These are phyloP conservation scores for Polymixis flavicincta DNA, from an alignment of 2,888 invertebrate genomes.

Conservation along the genomic window DNA sequence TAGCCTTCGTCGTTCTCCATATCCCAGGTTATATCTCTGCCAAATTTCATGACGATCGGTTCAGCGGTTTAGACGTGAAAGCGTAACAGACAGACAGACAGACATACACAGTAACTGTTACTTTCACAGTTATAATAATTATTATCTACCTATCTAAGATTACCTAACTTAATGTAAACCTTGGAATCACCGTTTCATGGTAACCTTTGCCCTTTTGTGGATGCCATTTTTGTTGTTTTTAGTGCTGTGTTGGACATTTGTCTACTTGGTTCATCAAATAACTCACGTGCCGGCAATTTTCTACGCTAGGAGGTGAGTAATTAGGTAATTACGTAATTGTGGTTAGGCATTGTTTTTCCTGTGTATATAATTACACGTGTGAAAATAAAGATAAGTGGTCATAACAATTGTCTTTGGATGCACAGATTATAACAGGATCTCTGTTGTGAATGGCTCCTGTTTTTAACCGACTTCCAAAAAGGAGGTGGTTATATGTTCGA, in stretches of 20 bases:
- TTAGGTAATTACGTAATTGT: constrained; percentile 45
- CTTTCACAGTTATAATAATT: too few species aligned
- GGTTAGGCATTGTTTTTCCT: constrained; percentile 46
- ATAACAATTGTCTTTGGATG: constrained; percentile 15
- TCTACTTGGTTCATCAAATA: not conserved
- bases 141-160: not conserved
- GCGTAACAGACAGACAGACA: too few species aligned
- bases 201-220: not conserved
- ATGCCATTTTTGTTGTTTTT: not conserved
- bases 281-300: constrained; percentile 12
- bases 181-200: not conserved
- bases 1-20: too few species aligned
- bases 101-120: too few species aligned
- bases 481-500: too few species aligned
- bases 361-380: constrained; percentile 35
- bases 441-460: not conserved
- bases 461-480: too few species aligned
- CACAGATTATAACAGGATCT: constrained; percentile 2
- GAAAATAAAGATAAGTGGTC: constrained; percentile 25
- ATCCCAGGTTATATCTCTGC: too few species aligned
- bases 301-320: constrained; percentile 28
- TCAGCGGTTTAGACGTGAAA: too few species aligned
- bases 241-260: not conserved
- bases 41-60: too few species aligned
- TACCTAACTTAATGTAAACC: not conserved